Evolutionary conservation across 2,797 vertebrate genomes (phyloP), one percentile per base, ranked within the genome.

Genomic region (Arctocebus calabarensis): DNA sequence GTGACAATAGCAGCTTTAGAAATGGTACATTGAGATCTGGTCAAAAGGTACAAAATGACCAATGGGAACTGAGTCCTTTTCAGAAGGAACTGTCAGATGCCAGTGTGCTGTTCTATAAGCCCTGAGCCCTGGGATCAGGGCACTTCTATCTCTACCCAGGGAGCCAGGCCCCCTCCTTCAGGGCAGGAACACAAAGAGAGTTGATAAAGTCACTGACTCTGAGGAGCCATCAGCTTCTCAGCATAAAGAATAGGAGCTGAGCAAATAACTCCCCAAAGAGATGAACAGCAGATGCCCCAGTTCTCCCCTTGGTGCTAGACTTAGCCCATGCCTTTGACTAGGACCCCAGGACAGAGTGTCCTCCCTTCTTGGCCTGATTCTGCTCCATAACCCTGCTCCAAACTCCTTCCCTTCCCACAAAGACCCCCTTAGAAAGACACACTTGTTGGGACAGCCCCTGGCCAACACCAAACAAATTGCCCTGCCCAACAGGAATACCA

Each of bases 41-140:
- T 88, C 96, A 73, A 91, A 97, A 94, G 81, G 73, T 23, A 0
- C 0, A 84, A 45, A 81, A 32, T 62, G 6, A 48, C 81, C 37
- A 45, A 22, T 7, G 2, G 43, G 37, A 57, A 29, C 20, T 0
- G 3, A n/a, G 75, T 13, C 32, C 3, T 85, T 23, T 17, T 29
- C 25, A 45, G 77, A 79, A 62, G 45, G 23, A 48, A 43, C 0
- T 2, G 14, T 40, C 9, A 29, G 13, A 20, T 61, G n/a, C 25
- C 73, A 68, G 34, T 1, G 0, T 32, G 25, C 40, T 45, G 32
- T 48, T 37, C 48, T 62, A 7, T 0, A 22, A 29, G 4, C 19
- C 84, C 91, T 40, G 8, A 77, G 29, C 8, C 52, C 7, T 43
- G 23, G 32, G 37, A 13, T 14, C 0, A 1, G 73, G 23, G 3